Evolutionary conservation across 2,888 invertebrate genomes (phyloP).

Genomic region (Macrosoma leucophasiata): DNA sequence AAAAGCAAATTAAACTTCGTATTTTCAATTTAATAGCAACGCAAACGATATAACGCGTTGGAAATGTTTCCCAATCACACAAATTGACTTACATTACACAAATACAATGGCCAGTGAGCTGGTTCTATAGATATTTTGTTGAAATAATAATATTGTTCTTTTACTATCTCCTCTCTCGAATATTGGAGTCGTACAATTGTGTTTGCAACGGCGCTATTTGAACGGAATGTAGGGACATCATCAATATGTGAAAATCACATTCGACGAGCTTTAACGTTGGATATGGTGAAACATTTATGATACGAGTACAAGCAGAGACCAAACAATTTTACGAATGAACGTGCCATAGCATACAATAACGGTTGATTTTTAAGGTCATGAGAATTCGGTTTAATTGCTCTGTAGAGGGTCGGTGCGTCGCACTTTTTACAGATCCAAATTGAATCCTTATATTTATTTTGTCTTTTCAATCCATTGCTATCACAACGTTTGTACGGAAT

Average conservation of each 20-base stretch:
- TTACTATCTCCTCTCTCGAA: slow-evolving; percentile 37
- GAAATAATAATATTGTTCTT: no score
- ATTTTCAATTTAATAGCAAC: no score
- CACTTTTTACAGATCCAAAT: slow-evolving; percentile 10
- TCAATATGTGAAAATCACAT: slow-evolving; percentile 67
- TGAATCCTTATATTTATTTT: no score
- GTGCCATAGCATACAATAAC: slow-evolving; percentile 37
- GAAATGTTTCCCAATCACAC: no score
- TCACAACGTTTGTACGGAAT: no score
- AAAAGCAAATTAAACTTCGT: no score
- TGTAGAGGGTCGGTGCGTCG: slow-evolving; percentile 14
- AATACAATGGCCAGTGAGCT: no score
- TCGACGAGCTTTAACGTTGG: slow-evolving; percentile 44
- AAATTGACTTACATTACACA: no score
- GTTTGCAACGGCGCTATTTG: slow-evolving; percentile 52
- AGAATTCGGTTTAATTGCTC: slow-evolving; percentile 29
- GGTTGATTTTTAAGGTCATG: slow-evolving; percentile 32
- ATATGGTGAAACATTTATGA: slow-evolving; percentile 55
- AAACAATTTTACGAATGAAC: slow-evolving; percentile 50
- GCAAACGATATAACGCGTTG: no score
- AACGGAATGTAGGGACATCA: slow-evolving; percentile 57
- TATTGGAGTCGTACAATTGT: slow-evolving; percentile 55
- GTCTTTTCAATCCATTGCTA: no score
- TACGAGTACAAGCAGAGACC: slow-evolving; percentile 46
- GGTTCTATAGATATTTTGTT: no score